These are phyloP conservation scores for Miniopterus natalensis DNA, from an alignment of 2,113 vertebrate genomes.

Conservation along the genomic window DNA sequence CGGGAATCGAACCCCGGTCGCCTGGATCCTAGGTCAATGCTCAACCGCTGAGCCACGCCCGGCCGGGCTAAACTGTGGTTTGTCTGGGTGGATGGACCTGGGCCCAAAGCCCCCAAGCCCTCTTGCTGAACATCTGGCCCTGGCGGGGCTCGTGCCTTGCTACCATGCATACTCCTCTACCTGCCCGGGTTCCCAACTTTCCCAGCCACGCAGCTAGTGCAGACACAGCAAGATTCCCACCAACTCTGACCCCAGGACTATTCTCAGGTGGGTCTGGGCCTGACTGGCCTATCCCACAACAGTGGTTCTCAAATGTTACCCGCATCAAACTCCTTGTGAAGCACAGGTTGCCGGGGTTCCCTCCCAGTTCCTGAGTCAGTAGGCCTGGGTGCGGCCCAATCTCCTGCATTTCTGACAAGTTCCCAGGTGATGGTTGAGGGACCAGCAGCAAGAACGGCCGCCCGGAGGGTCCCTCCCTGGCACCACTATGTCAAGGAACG, in stretches of 20 bases:
- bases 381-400: neutral
- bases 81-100: neutral
- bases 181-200: neutral
- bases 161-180: neutral
- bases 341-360: neutral
- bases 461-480: no score
- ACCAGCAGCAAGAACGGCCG: neutral
- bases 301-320: neutral
- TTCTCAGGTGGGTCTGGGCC: neutral
- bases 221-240: neutral
- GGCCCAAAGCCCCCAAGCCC: neutral
- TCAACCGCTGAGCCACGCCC: no score
- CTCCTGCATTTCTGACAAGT: neutral
- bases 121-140: neutral
- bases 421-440: neutral
- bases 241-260: neutral
- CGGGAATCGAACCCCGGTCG: no score
- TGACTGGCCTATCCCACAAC: neutral
- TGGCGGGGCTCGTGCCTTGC: fast-evolving
- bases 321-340: neutral
- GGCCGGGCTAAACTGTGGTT: no score
- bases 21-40: no score
- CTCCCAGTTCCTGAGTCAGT: neutral
- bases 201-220: neutral
- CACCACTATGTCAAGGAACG: neutral